Conservation (phyloP, 2,113 vertebrate species). For the Sinocyclocheilus maitianheensis region DNA sequence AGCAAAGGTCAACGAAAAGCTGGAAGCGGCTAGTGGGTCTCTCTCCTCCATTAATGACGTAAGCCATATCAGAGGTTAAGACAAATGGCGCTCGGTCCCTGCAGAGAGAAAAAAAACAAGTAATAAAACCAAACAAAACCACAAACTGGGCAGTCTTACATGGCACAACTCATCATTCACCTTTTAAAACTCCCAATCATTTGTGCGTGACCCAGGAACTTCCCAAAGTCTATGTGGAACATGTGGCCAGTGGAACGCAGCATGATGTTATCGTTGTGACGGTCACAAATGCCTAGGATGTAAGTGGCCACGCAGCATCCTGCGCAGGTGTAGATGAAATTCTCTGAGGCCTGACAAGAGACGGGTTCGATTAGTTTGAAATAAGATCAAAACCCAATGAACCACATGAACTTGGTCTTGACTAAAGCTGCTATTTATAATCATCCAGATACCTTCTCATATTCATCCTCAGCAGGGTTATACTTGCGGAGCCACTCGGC, state of each 20-base stretch:
- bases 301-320: constrained; percentile 98
- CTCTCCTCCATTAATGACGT: constrained; percentile 97
- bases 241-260: constrained; percentile 95
- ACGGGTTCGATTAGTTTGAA: background rate
- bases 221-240: constrained; percentile 99
- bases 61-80: constrained; percentile 98
- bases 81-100: constrained; percentile 97
- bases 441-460: constrained; percentile 85
- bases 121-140: background rate
- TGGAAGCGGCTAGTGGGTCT: constrained; percentile 97
- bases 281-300: constrained; percentile 94
- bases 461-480: constrained; percentile 97
- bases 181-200: constrained; percentile 99
- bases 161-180: constrained; percentile 63
- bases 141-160: background rate
- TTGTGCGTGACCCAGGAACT: constrained; percentile 96
- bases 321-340: constrained; percentile 98
- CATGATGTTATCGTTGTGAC: constrained; percentile 99
- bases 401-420: background rate
- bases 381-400: background rate
- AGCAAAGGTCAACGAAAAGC: constrained; percentile 95
- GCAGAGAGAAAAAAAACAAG: constrained; percentile 12
- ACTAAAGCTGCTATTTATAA: background rate
- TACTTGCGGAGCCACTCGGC: constrained; percentile 98
- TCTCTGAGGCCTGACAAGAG: constrained; percentile 87